phyloP scores from a whole-genome alignment of 2,113 vertebrate species.

The Gnathonemus echidnorhynchus region DNA sequence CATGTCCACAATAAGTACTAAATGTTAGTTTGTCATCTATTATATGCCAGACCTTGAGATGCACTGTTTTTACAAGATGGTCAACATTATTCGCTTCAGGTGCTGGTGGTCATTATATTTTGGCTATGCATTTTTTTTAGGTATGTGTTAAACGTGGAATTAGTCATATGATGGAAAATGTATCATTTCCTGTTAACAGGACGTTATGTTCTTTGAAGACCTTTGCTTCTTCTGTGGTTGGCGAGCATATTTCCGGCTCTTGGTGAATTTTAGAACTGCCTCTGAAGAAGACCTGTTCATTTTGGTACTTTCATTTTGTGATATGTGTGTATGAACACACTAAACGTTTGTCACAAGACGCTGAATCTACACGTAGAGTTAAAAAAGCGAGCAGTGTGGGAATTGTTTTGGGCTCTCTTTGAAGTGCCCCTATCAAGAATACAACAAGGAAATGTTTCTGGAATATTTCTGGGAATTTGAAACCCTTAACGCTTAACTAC shows the following conservation, averaged over 20 bases:
- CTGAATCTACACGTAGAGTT: background rate
- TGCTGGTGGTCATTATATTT: background rate
- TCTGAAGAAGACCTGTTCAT: background rate
- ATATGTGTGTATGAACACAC: background rate
- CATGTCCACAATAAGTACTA: background rate
- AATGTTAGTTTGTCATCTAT: background rate
- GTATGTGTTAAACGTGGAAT: background rate
- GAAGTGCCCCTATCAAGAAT: background rate
- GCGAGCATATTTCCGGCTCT: slow-evolving; percentile 5
- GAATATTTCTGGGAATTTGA: background rate
- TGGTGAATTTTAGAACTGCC: background rate
- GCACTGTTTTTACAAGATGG: background rate
- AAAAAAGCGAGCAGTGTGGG: background rate
- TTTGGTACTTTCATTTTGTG: background rate
- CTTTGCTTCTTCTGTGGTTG: background rate
- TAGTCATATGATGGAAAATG: background rate
- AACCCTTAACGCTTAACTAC: background rate
- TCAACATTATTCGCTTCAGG: background rate
- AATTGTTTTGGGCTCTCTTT: background rate
- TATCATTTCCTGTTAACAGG: background rate
- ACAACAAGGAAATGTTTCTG: background rate
- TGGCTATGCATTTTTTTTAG: background rate
- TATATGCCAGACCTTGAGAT: background rate
- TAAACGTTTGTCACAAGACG: background rate
- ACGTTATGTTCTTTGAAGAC: background rate